A percentile compares a stretch with the other conserved stretches of the same genome.
Evolutionary conservation across 2,113 vertebrate genomes (phyloP).

Genomic region (Psilopsiagon aurifrons): DNA sequence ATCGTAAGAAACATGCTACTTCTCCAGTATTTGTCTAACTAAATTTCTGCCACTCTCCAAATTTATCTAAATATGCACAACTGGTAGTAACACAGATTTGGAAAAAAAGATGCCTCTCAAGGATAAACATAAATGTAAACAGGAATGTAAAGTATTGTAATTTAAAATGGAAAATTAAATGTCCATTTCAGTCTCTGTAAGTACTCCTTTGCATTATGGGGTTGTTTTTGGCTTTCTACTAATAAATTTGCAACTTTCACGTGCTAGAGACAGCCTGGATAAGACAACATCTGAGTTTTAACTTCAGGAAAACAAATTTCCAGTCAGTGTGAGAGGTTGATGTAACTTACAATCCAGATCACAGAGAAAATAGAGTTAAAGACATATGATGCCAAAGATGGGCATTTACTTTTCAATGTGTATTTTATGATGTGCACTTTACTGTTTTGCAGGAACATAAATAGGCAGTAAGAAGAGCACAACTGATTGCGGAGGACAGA

Average conservation of each 20-base stretch:
- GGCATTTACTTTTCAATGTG: background rate
- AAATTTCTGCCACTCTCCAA: background rate
- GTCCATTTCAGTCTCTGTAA: background rate
- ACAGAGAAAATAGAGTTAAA: background rate
- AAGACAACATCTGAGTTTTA: background rate
- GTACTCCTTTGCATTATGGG: background rate
- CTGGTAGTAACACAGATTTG: background rate
- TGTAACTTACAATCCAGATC: background rate
- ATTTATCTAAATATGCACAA: background rate
- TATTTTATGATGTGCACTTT: conserved; percentile 8
- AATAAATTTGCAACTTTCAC: background rate
- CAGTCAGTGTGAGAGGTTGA: background rate
- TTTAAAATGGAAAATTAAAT: background rate
- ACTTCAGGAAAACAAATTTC: background rate
- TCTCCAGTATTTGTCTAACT: background rate
- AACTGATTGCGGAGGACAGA: background rate
- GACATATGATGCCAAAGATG: background rate
- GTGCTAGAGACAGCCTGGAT: background rate
- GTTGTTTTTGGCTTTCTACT: background rate
- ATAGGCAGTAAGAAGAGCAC: background rate
- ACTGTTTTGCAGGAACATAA: conserved; percentile 30
- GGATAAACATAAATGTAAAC: background rate
- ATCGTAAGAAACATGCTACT: background rate
- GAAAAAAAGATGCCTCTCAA: background rate
- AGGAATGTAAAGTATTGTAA: background rate